Evolutionary conservation across 2,888 invertebrate genomes (phyloP).

Genomic region (Leptinotarsa rubiginosa): DNA sequence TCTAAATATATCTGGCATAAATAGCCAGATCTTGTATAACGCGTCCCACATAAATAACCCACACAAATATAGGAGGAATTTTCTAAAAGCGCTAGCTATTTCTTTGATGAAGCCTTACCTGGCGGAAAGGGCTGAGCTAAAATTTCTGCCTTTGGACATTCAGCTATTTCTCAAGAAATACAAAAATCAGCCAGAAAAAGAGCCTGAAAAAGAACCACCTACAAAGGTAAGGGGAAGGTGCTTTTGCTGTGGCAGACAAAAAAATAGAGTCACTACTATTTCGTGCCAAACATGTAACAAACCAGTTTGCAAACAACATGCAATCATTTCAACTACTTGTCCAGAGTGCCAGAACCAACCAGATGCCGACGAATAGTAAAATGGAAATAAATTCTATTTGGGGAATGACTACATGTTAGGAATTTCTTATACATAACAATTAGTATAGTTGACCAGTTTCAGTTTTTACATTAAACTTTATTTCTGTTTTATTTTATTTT

Average conservation of each 20-base stretch:
- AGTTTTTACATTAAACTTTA: conserved; percentile 20
- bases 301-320: conserved; percentile 41
- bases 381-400: not conserved
- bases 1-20: conserved; percentile 51
- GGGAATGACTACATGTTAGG: no score
- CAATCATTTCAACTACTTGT: conserved; percentile 24
- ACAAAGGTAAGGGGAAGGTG: conserved; percentile 40
- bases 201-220: conserved; percentile 28
- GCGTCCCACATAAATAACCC: conserved; percentile 21
- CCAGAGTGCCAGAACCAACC: conserved; percentile 17
- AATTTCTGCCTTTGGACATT: conserved; percentile 32
- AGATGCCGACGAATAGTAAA: conserved; percentile 10
- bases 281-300: conserved; percentile 36
- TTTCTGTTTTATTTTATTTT: conserved; percentile 21
- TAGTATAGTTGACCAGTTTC: conserved; percentile 12
- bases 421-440: no score
- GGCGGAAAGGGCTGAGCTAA: conserved; percentile 34
- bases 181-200: conserved; percentile 21
- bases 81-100: conserved; percentile 33
- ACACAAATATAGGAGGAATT: conserved; percentile 36
- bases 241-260: conserved; percentile 38
- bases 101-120: conserved; percentile 42
- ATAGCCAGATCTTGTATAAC: conserved; percentile 36
- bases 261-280: conserved; percentile 41
- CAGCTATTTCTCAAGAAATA: conserved; percentile 39